Evolutionary conservation across 1,140 invertebrate genomes (phyloP).

Genomic region (Anthonomus grandis): DNA sequence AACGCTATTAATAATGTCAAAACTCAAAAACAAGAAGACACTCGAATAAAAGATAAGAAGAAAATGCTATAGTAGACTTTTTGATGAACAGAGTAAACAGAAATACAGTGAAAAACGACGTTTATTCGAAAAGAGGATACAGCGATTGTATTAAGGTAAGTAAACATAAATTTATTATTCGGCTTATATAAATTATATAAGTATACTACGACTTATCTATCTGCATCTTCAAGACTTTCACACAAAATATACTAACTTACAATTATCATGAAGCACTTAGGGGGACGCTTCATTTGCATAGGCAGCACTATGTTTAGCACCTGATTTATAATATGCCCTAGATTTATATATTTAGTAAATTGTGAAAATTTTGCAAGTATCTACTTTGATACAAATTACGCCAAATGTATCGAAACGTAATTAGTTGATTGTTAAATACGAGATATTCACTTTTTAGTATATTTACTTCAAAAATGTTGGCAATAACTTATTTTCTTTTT

Average conservation of each 20-base stretch:
- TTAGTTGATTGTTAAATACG: background rate
- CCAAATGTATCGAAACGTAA: background rate
- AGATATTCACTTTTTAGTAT: background rate
- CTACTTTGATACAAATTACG: background rate
- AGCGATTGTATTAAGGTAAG: background rate
- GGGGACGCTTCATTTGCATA: background rate
- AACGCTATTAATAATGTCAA: background rate
- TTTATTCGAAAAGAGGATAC: background rate
- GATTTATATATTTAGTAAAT: background rate
- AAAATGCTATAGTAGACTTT: background rate
- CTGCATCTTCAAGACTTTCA: background rate
- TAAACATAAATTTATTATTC: background rate
- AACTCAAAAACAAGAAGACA: background rate
- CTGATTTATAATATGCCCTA: background rate
- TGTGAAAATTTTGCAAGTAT: background rate
- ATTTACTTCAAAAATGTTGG: background rate
- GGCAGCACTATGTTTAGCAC: no score
- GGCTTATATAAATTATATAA: background rate
- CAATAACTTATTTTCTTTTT: background rate
- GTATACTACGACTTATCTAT: background rate
- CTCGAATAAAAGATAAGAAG: background rate
- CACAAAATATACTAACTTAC: background rate
- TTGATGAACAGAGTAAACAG: constrained; percentile 1
- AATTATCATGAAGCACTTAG: background rate
- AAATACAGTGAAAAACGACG: constrained; percentile 1